These are phyloP conservation scores for Lota lota DNA, from an alignment of 2,113 vertebrate genomes.

Conservation along the genomic window DNA sequence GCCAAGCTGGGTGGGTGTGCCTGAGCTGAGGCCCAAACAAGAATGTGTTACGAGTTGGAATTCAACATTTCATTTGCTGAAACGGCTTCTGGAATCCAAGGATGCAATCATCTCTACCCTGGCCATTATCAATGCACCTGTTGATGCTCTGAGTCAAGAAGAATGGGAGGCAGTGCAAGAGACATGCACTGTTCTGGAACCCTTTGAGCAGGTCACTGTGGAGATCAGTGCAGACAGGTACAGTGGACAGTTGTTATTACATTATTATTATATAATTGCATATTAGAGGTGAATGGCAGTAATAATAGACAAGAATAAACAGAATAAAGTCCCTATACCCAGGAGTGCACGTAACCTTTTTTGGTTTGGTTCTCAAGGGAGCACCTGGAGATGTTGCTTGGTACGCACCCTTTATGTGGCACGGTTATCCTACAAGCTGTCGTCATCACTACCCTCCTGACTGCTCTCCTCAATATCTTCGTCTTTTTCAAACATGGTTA, in stretches of 20 bases:
- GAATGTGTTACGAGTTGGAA: too few species aligned
- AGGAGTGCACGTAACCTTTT: too few species aligned
- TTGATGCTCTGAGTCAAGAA: slow-evolving; percentile 23
- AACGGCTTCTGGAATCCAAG: too few species aligned
- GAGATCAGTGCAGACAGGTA: slow-evolving; percentile 33
- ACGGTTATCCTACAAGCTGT: background rate
- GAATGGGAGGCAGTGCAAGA: slow-evolving; percentile 22
- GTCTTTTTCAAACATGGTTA: background rate
- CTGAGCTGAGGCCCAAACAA: too few species aligned
- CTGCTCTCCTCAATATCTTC: too few species aligned
- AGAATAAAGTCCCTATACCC: too few species aligned
- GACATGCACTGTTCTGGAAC: slow-evolving; percentile 23
- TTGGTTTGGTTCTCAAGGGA: background rate
- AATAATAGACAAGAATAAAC: background rate
- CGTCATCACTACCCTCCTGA: background rate
- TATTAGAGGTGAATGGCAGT: background rate
- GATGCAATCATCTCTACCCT: slow-evolving; percentile 29
- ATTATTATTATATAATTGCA: too few species aligned
- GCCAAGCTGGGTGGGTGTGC: too few species aligned
- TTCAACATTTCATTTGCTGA: too few species aligned
- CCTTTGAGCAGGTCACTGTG: slow-evolving; percentile 33
- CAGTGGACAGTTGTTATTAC: background rate
- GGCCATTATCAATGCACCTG: slow-evolving; percentile 27
- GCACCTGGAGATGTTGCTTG: background rate
- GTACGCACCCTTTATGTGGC: background rate